Conservation (phyloP, 2,113 vertebrate species). For the Channa argus region DNA sequence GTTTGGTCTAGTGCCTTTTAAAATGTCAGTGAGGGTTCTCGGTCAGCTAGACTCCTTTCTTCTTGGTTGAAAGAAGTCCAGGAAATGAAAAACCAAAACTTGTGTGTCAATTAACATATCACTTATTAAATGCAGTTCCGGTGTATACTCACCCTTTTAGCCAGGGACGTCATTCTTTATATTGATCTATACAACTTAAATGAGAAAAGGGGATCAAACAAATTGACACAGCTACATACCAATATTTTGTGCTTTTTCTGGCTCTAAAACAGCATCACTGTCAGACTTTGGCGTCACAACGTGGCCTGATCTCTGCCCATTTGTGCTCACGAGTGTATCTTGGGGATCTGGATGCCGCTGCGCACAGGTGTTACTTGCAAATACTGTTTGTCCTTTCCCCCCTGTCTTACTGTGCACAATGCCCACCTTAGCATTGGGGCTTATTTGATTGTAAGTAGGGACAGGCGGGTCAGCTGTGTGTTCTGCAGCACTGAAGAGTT, state of each 20-base stretch:
- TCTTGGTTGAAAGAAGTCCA: too few relatives aligned
- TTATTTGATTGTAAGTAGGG: neutral
- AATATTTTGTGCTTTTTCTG: neutral
- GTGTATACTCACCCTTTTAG: too few relatives aligned
- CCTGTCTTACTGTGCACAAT: neutral
- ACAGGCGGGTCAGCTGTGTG: neutral
- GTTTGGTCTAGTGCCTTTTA: too few relatives aligned
- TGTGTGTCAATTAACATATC: too few relatives aligned
- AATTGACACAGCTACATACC: conserved; percentile 2
- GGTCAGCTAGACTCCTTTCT: too few relatives aligned
- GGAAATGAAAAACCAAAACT: too few relatives aligned
- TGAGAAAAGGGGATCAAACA: neutral
- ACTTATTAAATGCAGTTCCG: too few relatives aligned
- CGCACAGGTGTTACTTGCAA: neutral
- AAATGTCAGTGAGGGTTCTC: too few relatives aligned
- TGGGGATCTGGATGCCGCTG: neutral
- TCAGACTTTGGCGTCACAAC: neutral
- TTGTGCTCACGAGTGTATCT: neutral
- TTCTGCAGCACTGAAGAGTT: neutral
- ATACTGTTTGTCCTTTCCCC: neutral
- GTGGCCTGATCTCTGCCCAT: neutral
- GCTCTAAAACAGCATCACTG: conserved; percentile 11
- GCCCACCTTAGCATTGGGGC: neutral
- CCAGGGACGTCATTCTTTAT: too few relatives aligned
- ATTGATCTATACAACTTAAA: neutral